These are phyloP conservation scores for Parnassius glacialis DNA, from an alignment of 2,888 invertebrate genomes.

Conservation along the genomic window DNA sequence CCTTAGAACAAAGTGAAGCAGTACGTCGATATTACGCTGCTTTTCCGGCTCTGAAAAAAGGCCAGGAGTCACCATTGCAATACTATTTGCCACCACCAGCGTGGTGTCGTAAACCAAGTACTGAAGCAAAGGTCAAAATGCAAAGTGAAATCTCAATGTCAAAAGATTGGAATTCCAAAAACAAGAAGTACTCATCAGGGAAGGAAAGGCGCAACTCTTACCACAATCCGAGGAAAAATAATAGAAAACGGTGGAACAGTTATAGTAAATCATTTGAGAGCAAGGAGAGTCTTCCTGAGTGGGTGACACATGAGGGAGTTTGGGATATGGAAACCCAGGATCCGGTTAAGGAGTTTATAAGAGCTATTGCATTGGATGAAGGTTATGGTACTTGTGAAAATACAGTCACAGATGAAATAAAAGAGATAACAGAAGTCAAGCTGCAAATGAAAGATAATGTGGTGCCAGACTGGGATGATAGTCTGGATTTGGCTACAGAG, in stretches of 20 bases:
- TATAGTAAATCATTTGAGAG: constrained; percentile 70
- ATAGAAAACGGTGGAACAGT: constrained; percentile 63
- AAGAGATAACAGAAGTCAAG: constrained; percentile 47
- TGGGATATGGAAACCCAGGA: constrained; percentile 77
- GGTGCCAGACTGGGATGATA: constrained; percentile 66
- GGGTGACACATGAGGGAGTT: constrained; percentile 76
- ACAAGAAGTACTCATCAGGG: constrained; percentile 57
- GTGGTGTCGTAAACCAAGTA: constrained; percentile 63
- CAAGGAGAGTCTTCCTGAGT: constrained; percentile 75
- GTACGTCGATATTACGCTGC: constrained; percentile 89
- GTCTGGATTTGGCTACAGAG: constrained; percentile 53
- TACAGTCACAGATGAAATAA: constrained; percentile 65
- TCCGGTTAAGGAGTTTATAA: constrained; percentile 72
- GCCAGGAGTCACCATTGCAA: constrained; percentile 64
- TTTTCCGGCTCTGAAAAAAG: constrained; percentile 85
- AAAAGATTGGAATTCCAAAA: constrained; percentile 65
- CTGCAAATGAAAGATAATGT: constrained; percentile 49
- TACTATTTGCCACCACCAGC: constrained; percentile 71
- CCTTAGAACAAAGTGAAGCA: constrained; percentile 82
- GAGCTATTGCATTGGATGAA: constrained; percentile 72
- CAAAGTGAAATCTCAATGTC: constrained; percentile 61
- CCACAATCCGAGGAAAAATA: constrained; percentile 62
- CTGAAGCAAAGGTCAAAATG: constrained; percentile 61
- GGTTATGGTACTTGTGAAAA: constrained; percentile 78
- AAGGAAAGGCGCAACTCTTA: constrained; percentile 72